phyloP scores from a whole-genome alignment of 2,113 vertebrate genomes.

The Cebus imitator region DNA sequence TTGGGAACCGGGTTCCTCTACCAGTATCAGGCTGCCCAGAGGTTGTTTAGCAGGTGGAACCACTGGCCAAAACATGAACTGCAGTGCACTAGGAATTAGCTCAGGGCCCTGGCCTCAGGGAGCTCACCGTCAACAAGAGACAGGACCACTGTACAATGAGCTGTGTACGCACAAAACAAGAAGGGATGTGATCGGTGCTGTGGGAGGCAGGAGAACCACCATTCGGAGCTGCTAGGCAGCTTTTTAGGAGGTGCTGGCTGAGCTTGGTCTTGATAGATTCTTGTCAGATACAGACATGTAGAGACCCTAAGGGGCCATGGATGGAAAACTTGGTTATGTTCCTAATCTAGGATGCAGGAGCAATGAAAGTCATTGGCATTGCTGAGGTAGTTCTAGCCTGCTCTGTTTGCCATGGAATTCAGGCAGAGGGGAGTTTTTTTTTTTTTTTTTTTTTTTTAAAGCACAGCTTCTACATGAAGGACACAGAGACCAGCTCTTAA shows the following conservation, averaged over 20 bases:
- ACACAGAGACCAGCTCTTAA: neutral
- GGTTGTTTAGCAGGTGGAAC: neutral
- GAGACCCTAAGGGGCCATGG: neutral
- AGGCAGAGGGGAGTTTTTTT: neutral
- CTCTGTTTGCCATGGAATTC: neutral
- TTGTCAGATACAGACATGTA: neutral
- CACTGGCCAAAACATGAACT: neutral
- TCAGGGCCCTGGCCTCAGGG: neutral
- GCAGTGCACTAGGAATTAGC: neutral
- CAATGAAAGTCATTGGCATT: neutral
- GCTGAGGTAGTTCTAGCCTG: neutral
- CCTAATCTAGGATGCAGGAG: neutral
- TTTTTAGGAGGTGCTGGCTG: neutral
- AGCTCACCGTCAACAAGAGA: neutral
- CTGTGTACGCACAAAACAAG: neutral
- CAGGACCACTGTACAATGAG: neutral
- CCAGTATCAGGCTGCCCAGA: neutral
- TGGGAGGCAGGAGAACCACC: neutral
- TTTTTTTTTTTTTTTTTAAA: no score
- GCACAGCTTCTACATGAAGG: no score
- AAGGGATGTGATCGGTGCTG: neutral
- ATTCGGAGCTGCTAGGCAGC: neutral
- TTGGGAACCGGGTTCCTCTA: neutral
- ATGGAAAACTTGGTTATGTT: no score
- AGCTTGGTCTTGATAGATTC: neutral